Evolutionary conservation across 2,888 invertebrate genomes (phyloP).

Genomic region (Oithona nana): DNA sequence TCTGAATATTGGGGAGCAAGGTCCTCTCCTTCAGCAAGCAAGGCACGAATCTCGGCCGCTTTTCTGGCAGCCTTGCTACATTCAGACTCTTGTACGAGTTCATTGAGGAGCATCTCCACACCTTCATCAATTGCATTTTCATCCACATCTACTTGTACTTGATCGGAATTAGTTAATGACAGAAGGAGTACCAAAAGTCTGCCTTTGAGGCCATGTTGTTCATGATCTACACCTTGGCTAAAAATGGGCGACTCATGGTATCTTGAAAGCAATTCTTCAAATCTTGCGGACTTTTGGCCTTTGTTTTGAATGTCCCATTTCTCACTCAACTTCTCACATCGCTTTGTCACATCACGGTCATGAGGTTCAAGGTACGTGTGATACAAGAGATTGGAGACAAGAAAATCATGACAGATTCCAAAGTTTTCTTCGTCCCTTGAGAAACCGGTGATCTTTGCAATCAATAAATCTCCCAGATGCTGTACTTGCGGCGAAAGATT

Average conservation of each 20-base stretch:
- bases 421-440: constrained; percentile 12
- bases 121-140: neutral
- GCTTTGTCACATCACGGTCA: constrained; percentile 5
- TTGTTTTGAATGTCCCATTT: constrained; percentile 17
- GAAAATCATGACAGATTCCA: constrained; percentile 17
- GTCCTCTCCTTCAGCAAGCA: constrained; percentile 1
- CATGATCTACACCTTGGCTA: neutral
- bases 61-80: neutral
- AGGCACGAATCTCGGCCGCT: neutral
- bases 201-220: neutral
- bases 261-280: neutral
- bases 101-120: neutral
- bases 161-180: neutral
- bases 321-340: constrained; percentile 1
- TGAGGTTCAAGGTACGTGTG: constrained; percentile 17
- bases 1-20: neutral
- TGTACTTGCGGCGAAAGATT: neutral
- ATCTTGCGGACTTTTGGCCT: neutral
- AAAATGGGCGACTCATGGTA: neutral
- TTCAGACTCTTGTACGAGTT: neutral
- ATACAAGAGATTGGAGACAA: constrained; percentile 18
- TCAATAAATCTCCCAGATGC: neutral
- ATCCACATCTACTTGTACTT: neutral
- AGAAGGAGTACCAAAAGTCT: neutral
- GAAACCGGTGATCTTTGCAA: constrained; percentile 8